Conservation (phyloP, 1,140 invertebrate species). For the Cylas formicarius region DNA sequence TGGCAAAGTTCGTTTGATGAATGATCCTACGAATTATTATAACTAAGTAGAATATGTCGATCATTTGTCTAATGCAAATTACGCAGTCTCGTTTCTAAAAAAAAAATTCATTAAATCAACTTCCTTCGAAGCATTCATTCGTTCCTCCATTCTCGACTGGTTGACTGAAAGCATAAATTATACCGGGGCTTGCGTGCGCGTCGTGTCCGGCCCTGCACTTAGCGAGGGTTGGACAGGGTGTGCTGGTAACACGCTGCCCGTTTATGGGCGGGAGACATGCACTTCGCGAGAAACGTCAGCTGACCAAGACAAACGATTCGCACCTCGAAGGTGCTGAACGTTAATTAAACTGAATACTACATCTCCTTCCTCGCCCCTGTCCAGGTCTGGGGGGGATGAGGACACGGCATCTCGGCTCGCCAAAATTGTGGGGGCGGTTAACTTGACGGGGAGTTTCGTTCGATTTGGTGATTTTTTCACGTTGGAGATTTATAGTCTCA, state of each 20-base stretch:
- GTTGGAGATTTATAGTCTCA: no score
- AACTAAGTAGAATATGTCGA: no score
- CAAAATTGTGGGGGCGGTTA: slow-evolving; percentile 3
- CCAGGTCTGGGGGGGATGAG: no score
- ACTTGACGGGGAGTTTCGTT: no score
- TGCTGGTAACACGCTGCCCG: slow-evolving; percentile 23
- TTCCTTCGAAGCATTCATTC: no score
- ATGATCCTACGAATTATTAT: no score
- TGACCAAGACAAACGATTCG: slow-evolving; percentile 25
- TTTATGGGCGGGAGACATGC: slow-evolving; percentile 30
- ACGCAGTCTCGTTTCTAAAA: no score
- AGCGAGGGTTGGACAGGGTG: slow-evolving; percentile 31
- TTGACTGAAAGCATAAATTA: slow-evolving; percentile 32
- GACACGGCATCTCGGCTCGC: slow-evolving; percentile 8
- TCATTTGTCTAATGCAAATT: no score
- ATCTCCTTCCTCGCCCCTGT: slow-evolving; percentile 2
- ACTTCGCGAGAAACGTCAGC: slow-evolving; percentile 25
- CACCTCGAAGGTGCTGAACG: slow-evolving; percentile 24
- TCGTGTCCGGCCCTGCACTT: slow-evolving; percentile 28
- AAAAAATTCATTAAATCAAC: no score
- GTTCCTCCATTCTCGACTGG: no score
- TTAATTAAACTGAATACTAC: slow-evolving; percentile 27
- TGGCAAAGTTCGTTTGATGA: no score
- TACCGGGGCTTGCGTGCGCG: slow-evolving; percentile 16
- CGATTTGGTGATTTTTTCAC: no score